Conservation (phyloP, 2,113 vertebrate genomes). For the Corvus hawaiiensis region DNA sequence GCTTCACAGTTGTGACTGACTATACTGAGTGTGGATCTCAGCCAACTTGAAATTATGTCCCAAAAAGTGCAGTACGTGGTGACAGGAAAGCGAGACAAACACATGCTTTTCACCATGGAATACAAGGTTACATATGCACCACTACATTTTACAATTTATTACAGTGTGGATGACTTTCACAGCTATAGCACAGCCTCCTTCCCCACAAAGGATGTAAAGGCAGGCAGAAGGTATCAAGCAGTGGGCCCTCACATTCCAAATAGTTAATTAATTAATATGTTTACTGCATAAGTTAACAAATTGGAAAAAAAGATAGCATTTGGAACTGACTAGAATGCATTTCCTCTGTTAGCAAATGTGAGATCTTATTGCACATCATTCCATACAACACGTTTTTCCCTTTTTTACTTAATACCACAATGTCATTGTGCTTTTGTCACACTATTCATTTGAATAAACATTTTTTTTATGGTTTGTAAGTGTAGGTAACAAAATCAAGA, state of each 20-base stretch:
- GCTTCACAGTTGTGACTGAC: background rate
- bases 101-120: background rate
- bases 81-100: background rate
- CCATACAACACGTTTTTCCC: background rate
- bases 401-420: background rate
- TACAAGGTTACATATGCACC: background rate
- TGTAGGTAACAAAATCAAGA: background rate
- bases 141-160: background rate
- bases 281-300: background rate
- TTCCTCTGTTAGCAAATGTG: background rate
- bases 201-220: background rate
- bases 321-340: background rate
- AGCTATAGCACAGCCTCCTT: background rate
- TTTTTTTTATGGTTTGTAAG: background rate
- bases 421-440: background rate
- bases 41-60: background rate
- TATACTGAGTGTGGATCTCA: background rate
- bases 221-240: background rate
- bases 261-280: background rate
- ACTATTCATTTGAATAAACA: background rate
- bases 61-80: background rate
- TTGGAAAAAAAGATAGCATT: rapidly evolving
- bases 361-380: background rate
- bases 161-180: background rate
- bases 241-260: background rate